Conservation (phyloP, 2,797 vertebrate genomes). For the Serranus cabrilla region DNA sequence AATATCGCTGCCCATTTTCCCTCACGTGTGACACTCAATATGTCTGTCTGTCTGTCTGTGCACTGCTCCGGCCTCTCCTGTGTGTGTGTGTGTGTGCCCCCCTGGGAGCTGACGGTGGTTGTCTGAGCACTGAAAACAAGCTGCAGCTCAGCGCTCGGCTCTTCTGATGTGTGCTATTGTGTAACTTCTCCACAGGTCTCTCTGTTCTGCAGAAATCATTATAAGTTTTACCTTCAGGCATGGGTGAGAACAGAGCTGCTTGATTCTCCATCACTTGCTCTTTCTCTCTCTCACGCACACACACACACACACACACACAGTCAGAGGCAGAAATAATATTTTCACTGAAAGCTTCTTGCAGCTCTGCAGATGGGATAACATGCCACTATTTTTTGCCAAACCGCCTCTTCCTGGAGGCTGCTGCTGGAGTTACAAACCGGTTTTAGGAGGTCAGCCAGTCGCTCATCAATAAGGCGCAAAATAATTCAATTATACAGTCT, state of each 20-base stretch:
- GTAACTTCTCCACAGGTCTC: conserved; percentile 55
- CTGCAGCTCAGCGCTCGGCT: conserved; percentile 32
- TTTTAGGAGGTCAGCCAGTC: conserved; percentile 37
- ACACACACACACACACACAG: conserved; percentile 46
- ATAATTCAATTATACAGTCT: conserved; percentile 57
- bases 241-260: conserved; percentile 38
- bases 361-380: conserved; percentile 75
- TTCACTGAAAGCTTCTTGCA: conserved; percentile 80
- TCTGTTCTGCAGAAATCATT: conserved; percentile 47
- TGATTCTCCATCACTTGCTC: conserved; percentile 34
- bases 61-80: conserved; percentile 21
- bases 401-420: conserved; percentile 39
- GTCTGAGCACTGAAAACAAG: conserved; percentile 35
- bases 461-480: conserved; percentile 48
- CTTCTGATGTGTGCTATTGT: conserved; percentile 59
- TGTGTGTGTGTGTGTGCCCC: conserved; percentile 34
- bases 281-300: background rate
- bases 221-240: conserved; percentile 47
- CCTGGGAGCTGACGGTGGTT: conserved; percentile 32
- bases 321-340: conserved; percentile 82
- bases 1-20: background rate
- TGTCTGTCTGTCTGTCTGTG: conserved; percentile 6
- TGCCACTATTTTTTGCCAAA: conserved; percentile 55
- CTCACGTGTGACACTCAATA: conserved; percentile 17
- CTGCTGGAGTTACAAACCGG: conserved; percentile 17